Percentiles rank a stretch among this genome's conserved stretches.
phyloP scores from a whole-genome alignment of 2,888 invertebrate genomes.

The Galeopsomyia nigrocyanea region DNA sequence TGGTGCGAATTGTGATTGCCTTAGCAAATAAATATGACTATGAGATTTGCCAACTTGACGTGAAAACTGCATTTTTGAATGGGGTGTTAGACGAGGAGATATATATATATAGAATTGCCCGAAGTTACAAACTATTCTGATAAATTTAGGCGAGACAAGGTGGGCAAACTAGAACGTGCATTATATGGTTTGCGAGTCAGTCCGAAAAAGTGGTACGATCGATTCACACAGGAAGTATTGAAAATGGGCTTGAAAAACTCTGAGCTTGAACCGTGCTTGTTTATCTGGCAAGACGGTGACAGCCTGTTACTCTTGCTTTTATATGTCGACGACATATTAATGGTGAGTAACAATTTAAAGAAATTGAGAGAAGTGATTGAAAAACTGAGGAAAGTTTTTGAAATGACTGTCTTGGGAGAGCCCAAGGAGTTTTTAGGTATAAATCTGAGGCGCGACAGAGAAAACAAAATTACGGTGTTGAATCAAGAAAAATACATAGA shows the following conservation, averaged over 20 bases:
- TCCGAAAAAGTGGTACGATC: constrained; percentile 49
- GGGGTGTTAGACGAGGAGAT: constrained; percentile 34
- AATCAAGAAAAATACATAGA: constrained; percentile 38
- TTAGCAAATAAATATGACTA: constrained; percentile 41
- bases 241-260: constrained; percentile 31
- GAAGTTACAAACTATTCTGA: constrained; percentile 17
- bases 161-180: constrained; percentile 47
- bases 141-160: not conserved
- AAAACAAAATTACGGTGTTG: constrained; percentile 18
- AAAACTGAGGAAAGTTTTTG: constrained; percentile 19
- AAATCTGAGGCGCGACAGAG: constrained; percentile 34
- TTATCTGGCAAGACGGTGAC: constrained; percentile 33
- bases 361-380: constrained; percentile 43
- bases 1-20: constrained; percentile 22
- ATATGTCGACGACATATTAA: constrained; percentile 48
- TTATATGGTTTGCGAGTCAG: constrained; percentile 49
- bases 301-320: constrained; percentile 30
- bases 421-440: constrained; percentile 43
- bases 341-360: constrained; percentile 33
- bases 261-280: constrained; percentile 47
- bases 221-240: constrained; percentile 43
- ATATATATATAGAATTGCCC: constrained; percentile 43
- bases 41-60: constrained; percentile 38
- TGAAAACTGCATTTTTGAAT: constrained; percentile 43
- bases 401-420: constrained; percentile 36